These are phyloP conservation scores for Papilio elwesi DNA, from an alignment of 2,888 invertebrate genomes.

Conservation along the genomic window DNA sequence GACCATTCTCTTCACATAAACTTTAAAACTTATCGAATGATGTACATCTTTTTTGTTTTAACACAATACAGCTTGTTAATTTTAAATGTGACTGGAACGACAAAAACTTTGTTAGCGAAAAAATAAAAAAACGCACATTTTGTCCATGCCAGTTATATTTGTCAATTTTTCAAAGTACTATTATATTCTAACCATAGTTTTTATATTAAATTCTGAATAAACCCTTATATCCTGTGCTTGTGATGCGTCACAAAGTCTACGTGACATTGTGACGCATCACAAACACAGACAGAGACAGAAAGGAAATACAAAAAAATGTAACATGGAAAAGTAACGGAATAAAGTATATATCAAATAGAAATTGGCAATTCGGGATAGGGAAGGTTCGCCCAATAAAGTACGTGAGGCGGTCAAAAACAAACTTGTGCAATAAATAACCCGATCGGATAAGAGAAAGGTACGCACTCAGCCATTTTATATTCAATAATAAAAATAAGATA, in stretches of 20 bases:
- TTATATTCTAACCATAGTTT: background rate
- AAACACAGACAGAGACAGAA: constrained; percentile 45
- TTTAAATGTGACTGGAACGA: too few species aligned
- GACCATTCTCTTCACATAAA: too few species aligned
- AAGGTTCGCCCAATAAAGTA: constrained; percentile 82
- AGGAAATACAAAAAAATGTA: constrained; percentile 71
- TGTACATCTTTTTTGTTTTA: background rate
- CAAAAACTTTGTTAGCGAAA: too few species aligned
- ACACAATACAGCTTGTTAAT: background rate
- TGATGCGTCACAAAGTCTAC: background rate
- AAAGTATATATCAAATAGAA: constrained; percentile 81
- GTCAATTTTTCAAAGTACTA: too few species aligned
- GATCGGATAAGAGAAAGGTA: constrained; percentile 81
- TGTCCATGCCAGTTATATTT: too few species aligned
- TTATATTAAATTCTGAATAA: background rate
- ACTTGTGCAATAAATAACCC: constrained; percentile 82
- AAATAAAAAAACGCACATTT: too few species aligned
- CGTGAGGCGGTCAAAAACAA: constrained; percentile 84
- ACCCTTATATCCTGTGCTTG: background rate
- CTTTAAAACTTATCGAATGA: too few species aligned
- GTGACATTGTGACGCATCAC: constrained; percentile 15
- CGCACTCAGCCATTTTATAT: constrained; percentile 79
- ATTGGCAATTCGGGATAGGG: constrained; percentile 81
- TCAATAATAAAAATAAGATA: constrained; percentile 80
- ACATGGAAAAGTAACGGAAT: constrained; percentile 75